Evolutionary conservation across 2,797 vertebrate species (phyloP).

Genomic region (Myiotriccus ornatus): DNA sequence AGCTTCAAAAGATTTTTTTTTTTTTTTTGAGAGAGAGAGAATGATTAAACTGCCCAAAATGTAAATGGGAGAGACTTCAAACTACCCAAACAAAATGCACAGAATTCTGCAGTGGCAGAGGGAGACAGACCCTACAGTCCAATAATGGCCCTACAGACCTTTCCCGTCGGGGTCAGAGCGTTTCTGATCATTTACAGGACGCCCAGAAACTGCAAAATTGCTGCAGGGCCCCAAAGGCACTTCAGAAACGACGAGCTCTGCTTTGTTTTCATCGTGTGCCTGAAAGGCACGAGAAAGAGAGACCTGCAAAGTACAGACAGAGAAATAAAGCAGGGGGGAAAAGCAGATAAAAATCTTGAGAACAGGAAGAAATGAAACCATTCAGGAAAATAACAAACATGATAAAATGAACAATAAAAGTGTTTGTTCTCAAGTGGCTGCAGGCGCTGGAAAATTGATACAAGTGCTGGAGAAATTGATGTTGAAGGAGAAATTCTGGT

Average conservation of each 20-base stretch:
- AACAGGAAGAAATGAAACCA: background rate
- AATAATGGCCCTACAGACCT: rapidly evolving
- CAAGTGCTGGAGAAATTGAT: background rate
- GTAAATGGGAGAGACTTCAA: background rate
- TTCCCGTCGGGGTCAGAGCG: background rate
- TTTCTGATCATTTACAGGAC: background rate
- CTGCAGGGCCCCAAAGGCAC: background rate
- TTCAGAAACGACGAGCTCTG: rapidly evolving
- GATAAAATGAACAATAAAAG: background rate
- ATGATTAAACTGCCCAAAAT: background rate
- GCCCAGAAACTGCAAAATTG: background rate
- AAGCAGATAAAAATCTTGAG: background rate
- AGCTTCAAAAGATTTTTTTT: background rate
- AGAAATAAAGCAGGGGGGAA: background rate
- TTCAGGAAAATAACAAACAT: background rate
- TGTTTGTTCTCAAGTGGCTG: background rate
- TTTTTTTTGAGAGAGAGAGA: background rate
- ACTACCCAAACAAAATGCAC: rapidly evolving
- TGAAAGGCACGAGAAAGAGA: background rate
- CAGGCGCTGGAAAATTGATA: background rate
- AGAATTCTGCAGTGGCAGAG: background rate
- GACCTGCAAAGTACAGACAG: background rate
- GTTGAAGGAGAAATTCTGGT: background rate
- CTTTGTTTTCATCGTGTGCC: background rate
- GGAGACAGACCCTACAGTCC: rapidly evolving